A percentile compares a stretch with the other conserved stretches of the same genome.
phyloP scores from a whole-genome alignment of 2,113 vertebrate species.

The Scartelaos histophorus region DNA sequence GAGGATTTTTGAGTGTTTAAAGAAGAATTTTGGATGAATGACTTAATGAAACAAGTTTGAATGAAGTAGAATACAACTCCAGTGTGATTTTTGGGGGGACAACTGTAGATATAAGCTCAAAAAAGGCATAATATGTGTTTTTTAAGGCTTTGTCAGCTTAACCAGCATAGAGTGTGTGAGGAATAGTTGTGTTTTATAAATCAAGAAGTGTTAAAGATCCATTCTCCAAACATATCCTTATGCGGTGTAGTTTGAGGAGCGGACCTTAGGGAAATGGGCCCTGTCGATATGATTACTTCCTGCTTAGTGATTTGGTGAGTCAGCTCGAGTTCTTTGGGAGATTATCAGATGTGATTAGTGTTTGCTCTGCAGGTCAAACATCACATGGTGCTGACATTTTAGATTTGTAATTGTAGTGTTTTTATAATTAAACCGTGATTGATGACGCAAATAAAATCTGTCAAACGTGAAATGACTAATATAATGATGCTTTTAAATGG shows the following conservation, averaged over 20 bases:
- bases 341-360: conserved; percentile 31
- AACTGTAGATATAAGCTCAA: no score
- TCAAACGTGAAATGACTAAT: no score
- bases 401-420: neutral
- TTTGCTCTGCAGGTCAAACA: neutral
- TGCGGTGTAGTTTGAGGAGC: neutral
- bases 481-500: no score
- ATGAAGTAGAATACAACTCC: no score
- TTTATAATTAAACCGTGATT: no score
- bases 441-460: no score
- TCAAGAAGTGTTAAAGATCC: neutral
- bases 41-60: no score
- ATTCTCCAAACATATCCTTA: neutral
- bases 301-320: conserved; percentile 17
- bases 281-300: neutral
- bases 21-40: no score
- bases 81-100: no score
- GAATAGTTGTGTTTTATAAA: neutral
- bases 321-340: conserved; percentile 40
- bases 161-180: neutral
- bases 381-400: neutral
- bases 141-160: no score
- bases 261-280: neutral
- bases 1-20: no score
- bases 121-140: no score